Base-by-base conservation (phyloP, 2,113 vertebrate genomes). In the Anser brachyrhynchus region DNA sequence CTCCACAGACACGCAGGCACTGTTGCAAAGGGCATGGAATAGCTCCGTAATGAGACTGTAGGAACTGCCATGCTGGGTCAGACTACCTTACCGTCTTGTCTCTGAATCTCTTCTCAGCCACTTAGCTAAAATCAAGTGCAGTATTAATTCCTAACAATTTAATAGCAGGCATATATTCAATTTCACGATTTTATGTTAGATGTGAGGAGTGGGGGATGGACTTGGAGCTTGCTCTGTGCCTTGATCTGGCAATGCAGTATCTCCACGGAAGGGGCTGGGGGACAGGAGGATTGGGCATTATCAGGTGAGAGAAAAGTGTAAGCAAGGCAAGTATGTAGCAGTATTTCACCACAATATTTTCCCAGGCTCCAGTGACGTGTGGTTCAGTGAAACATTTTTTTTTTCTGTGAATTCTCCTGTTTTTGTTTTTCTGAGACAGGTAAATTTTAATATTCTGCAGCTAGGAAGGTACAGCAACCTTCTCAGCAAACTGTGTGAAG, bases 21-120 rank as follows among this genome's bases (percentile, higher is more conserved):
- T 28, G 49, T 51, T 44, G 28, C 44, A n/a, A 49, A 22, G 18
- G 21, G 46, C 71, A 62, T 28, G 65, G 41, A 66, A 5, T 19
- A 59, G 14, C n/a, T 55, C 51, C 12, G 3, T 33, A 26, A 25
- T 4, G 31, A 78, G 35, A 28, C 44, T 1, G 1, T 1, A 39
- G 43, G 54, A 90, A 18, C 28, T 58, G 29, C 44, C n/a, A 9
- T 62, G 14, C 37, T n/a, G 21, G 17, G 29, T 66, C n/a, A 70
- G 26, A 15, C 25, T 71, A 33, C 13, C 11, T 64, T 85, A 21
- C 70, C 71, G 10, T 10, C 51, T 49, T 28, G 15, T 21, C 13
- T 70, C 19, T 33, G 12, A 33, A 43, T 51, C 16, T 15, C 3
- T 25, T 46, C 69, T 77, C 22, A 11, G 26, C 21, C 74, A 62